phyloP scores from a whole-genome alignment of 2,113 vertebrate genomes.

The Willisornis vidua region DNA sequence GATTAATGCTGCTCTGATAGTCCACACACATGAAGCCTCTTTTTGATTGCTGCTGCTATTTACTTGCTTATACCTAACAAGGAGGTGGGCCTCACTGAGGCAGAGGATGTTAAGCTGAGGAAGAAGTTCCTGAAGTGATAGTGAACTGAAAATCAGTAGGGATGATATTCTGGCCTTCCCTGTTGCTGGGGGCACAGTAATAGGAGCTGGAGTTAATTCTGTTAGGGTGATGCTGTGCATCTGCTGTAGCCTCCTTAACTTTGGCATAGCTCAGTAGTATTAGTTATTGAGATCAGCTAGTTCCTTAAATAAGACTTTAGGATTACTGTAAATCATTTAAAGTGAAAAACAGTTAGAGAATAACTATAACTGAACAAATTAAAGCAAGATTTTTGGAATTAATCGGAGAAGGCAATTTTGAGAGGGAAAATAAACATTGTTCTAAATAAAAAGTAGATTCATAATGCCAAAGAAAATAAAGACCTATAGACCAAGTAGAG shows the following conservation, averaged over 20 bases:
- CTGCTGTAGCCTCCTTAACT: not conserved
- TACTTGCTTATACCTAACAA: not conserved
- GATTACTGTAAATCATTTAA: not conserved
- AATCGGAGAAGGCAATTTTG: not conserved
- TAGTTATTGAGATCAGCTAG: not conserved
- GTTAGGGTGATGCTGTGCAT: accelerated
- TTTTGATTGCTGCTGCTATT: not conserved
- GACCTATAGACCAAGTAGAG: not conserved
- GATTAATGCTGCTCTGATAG: not conserved
- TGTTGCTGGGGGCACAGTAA: not conserved
- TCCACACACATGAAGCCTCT: accelerated
- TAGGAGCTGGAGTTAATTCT: not conserved
- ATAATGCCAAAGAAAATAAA: not conserved
- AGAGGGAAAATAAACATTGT: not conserved
- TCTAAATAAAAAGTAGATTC: not conserved
- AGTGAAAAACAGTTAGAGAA: not conserved
- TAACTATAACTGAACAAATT: not conserved
- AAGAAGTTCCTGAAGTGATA: not conserved
- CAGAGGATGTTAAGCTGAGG: not conserved
- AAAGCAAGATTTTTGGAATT: not conserved
- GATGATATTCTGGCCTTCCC: not conserved
- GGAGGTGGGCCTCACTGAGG: not conserved
- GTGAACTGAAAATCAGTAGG: not conserved
- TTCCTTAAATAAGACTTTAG: not conserved
- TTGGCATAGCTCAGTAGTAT: not conserved